Base-by-base conservation (phyloP, 1,140 invertebrate genomes). In the Macrobrachium rosenbergii region DNA sequence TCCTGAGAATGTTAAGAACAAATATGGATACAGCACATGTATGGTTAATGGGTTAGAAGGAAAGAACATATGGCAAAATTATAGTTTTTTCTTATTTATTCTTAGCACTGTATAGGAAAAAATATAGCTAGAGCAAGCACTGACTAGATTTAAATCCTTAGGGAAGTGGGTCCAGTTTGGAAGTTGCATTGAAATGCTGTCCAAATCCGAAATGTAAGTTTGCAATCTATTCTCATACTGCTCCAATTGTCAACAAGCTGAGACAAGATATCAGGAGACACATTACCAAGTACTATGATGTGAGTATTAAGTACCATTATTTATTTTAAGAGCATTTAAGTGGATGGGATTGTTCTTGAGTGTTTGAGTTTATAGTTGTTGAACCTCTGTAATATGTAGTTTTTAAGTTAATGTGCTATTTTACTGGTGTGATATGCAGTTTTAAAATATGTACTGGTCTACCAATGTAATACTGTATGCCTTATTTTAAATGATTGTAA, bases 281-380 rank as follows among this genome's bases (percentile, higher is more conserved):
- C 90, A 94, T 97, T 67, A 91, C 92, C 7, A 94, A 94, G 84
- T 98, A 97, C 92, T 98, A 98, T 91, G 91, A 93, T 90, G 93
- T 89, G 93, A 91, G 83, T 90, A 88, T 77, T 78, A 28, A 63
- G 58, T 37, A 37, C 3, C 23, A 23, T 10, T 59, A 23, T 52
- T 67, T 45, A 2, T 11, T 75, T 84, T 63, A 52, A 19, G 17
- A 52, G 58, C 7, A 17, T 28, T 21, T 58, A 79, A 37, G 28
- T 37, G 28, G 37, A 82, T 17, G 16, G 75, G 76, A 19, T 17
- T 60, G 17, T 76, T 58, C 62, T 83, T 11, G 59, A 59, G 0
- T 76, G 52, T 14, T 82, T 37, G 28, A 37, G 1, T 37, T 37
- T 37, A 37, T 37, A 37, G 1, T 37, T 37, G 1, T 37, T 37